Base-by-base conservation (phyloP, 2,113 vertebrate species). In the Nannospalax galili region DNA sequence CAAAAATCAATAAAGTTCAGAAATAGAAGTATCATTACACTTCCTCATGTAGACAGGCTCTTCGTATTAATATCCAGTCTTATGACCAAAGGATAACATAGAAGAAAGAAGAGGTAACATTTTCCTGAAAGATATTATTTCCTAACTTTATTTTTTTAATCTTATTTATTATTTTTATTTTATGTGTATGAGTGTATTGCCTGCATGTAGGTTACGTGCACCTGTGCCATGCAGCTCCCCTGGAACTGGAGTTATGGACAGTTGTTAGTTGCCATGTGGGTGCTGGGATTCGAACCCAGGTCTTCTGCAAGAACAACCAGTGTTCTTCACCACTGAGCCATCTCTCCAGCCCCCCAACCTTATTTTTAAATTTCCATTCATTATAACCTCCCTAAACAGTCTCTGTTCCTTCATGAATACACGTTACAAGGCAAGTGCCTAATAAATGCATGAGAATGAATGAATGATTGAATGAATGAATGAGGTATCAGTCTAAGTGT, bases 51-150 rank as follows among this genome's bases (percentile, higher is more conserved):
- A 20, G n/a, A 52, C 32, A 64, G 35, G 9, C 35, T 93, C 64
- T 81, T 84, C 15, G 5, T 74, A 67, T 64, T 48, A 73, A 45
- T 74, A 67, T 78, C 77, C 10, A 62, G 64, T 7, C 60, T 28
- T 56, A 24, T 16, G 24, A 26, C 70, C 40, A 58, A 79, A 92
- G 42, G 37, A 91, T 52, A 73, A 91, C 12, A 45, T 16, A 85
- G 32, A 40, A 88, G 70, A 86, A 32, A n/a, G 28, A 93, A 90
- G 52, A 86, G 16, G 74, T 86, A 37, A 85, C 52, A 56, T 88
- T 52, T 90, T 93, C 73, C 48, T 82, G 86, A 81, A 95, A 78
- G 32, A 84, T 73, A 80, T 14, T 19, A n/a, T 72, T 91, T 90
- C 62, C 74, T 93, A 48, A 81, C 62, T 56, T 88, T 85, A 90